Base-by-base conservation (phyloP, 2,888 invertebrate species). In the Tipula unca region DNA sequence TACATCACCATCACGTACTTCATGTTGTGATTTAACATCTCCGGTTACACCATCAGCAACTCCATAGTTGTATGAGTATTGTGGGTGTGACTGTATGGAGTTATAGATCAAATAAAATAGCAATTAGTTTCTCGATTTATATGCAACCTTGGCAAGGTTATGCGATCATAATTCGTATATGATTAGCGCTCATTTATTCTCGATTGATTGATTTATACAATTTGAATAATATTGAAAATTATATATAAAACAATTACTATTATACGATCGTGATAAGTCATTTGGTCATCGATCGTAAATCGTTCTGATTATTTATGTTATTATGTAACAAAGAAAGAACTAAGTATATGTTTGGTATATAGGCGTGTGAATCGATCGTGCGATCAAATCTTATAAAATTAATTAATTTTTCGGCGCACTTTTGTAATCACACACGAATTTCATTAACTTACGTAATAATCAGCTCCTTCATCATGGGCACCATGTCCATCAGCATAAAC, bases 31-130 rank as follows among this genome's bases (percentile, higher is more conserved):
- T 88, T 91, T 91, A 54, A 91, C 90, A 88, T 91, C 91, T 25
- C 91, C 91, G 86, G 91, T 91, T 87, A 90, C 89, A 85, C 90
- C 89, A 87, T 91, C 91, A 86, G 90, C 89, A 48, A 91, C 91
- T 86, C 91, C 91, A 86, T 91, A 91, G 88, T 91, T 91, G 90
- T 90, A 91, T 87, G 90, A 90, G 87, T 91, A 91, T 88, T 90
- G 90, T 87, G 91, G 91, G 84, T 91, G 89, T 85, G 91, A 89
- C 91, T 91, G 87, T 85, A 32, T 13, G 1, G 13, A 39, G 85
- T 84, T n/a, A 54, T 29, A 20, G 20, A 85, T 42, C 3, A 39
- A 36, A 39, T 36, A 6, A 29, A 85, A 42, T 25, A 20, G 1
- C 10, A 85, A 42, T 36, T 82, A 29, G 35, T 35, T 29, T 84